Percentiles rank a stretch among this genome's conserved stretches.
Evolutionary conservation across 2,888 invertebrate genomes (phyloP).

Genomic region (Dichetophora obliterata): DNA sequence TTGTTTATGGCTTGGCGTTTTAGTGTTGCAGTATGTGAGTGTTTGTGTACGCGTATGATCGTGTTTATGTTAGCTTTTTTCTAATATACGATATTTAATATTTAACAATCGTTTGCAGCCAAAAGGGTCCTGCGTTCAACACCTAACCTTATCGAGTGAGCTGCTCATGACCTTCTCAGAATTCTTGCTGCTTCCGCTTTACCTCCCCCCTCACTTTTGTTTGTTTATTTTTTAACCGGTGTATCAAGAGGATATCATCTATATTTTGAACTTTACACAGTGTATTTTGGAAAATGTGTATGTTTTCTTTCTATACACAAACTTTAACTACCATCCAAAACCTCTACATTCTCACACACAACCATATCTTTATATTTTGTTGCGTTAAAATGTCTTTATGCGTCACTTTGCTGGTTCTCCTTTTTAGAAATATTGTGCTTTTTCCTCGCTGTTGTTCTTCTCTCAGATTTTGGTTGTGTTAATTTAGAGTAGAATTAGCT

Average conservation of each 20-base stretch:
- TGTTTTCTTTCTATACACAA: not conserved
- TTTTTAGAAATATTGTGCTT: not conserved
- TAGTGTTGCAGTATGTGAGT: not conserved
- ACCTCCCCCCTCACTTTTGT: not conserved
- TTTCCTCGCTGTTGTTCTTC: not conserved
- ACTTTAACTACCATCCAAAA: not conserved
- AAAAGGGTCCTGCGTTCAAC: not conserved
- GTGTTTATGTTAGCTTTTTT: not conserved
- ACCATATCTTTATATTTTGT: not conserved
- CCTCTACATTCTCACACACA: not conserved
- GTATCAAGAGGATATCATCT: slow-evolving; percentile 9
- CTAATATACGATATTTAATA: slow-evolving; percentile 5
- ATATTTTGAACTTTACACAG: not conserved
- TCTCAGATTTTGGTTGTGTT: not conserved
- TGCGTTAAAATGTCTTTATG: not conserved
- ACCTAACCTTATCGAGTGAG: not conserved
- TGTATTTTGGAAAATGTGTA: not conserved
- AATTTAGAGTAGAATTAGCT: not conserved
- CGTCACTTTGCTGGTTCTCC: not conserved
- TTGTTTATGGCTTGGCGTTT: not conserved
- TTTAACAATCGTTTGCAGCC: not conserved
- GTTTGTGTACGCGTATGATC: not conserved
- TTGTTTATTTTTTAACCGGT: not conserved
- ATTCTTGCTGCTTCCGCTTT: not conserved
- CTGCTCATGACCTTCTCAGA: not conserved